phyloP scores from a whole-genome alignment of 2,888 invertebrate genomes.

The Trachelus troglodyta region DNA sequence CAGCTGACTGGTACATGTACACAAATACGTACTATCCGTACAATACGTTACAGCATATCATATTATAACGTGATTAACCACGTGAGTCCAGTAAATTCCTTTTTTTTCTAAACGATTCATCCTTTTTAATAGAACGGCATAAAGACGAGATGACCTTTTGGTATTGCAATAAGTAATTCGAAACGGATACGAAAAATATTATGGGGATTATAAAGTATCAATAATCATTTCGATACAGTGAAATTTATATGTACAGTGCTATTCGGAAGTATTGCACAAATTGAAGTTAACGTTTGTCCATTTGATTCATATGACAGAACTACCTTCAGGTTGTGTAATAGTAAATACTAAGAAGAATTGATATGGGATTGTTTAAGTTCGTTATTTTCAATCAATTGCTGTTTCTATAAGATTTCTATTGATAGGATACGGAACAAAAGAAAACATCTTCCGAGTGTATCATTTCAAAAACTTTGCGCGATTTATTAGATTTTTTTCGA shows the following conservation, averaged over 20 bases:
- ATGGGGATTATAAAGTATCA: not conserved
- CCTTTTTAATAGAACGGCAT: not conserved
- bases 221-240: not conserved
- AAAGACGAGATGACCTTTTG: not conserved
- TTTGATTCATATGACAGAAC: not conserved
- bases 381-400: not conserved
- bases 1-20: not conserved
- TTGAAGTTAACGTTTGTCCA: not conserved
- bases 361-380: not conserved
- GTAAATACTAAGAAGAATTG: no score
- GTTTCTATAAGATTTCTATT: not conserved
- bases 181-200: not conserved
- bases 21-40: not conserved
- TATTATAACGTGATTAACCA: not conserved
- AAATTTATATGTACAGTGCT: not conserved
- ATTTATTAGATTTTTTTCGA: not conserved
- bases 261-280: not conserved
- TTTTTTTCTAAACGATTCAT: not conserved
- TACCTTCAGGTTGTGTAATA: not conserved
- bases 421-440: not conserved
- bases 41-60: not conserved
- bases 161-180: not conserved
- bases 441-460: not conserved
- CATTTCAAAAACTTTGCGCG: not conserved
- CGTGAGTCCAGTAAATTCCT: not conserved